Evolutionary conservation across 2,888 invertebrate species (phyloP).

Genomic region (Acanthopleura granulata): DNA sequence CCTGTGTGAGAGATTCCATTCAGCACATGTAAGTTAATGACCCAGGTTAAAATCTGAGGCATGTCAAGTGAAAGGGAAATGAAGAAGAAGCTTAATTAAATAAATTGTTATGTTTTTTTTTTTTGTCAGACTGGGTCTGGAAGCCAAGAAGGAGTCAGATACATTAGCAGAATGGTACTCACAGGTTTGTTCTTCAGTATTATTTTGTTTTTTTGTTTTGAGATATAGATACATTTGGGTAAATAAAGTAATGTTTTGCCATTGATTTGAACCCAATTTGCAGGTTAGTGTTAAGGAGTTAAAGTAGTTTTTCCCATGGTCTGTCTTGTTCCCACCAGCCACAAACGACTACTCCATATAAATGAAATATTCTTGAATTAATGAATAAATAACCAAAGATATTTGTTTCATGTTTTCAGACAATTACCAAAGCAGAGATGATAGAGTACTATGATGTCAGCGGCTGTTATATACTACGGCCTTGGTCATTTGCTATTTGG

Average conservation of each 20-base stretch:
- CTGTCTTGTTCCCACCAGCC: neutral
- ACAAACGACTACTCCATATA: neutral
- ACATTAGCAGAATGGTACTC: slow-evolving; percentile 97
- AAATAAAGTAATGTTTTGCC: no score
- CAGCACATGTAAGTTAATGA: no score
- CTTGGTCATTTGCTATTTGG: slow-evolving; percentile 98
- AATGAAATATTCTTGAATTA: neutral
- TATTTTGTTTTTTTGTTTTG: neutral
- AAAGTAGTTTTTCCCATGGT: neutral
- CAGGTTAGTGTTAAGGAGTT: neutral
- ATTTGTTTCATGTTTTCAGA: slow-evolving; percentile 58
- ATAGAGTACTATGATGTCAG: slow-evolving; percentile 99
- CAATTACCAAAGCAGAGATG: slow-evolving; percentile 90
- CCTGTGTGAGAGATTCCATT: no score
- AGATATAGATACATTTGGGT: neutral
- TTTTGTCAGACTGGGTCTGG: slow-evolving; percentile 81
- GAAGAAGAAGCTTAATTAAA: no score
- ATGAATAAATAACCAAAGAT: neutral
- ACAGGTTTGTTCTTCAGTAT: slow-evolving; percentile 76
- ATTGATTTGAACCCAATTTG: neutral
- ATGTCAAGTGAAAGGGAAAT: no score
- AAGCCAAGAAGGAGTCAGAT: slow-evolving; percentile 86
- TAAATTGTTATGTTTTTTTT: no score
- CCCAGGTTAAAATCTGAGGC: no score
- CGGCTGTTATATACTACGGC: slow-evolving; percentile 96